Evolutionary conservation across 1,140 invertebrate genomes (phyloP).

Genomic region (Brachionus koreanus): DNA sequence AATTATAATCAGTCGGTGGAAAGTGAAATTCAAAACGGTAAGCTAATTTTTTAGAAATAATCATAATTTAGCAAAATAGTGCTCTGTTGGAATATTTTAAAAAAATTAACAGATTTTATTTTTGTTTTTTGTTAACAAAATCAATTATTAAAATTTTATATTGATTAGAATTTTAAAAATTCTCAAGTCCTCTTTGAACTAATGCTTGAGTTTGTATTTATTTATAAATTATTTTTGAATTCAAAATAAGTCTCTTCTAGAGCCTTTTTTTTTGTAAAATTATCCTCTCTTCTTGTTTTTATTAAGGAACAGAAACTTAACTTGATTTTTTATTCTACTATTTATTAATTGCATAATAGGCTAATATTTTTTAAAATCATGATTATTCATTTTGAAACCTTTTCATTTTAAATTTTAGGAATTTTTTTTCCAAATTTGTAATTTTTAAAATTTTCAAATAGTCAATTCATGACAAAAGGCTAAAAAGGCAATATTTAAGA

Average conservation of each 20-base stretch:
- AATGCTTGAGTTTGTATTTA: neutral
- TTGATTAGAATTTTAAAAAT: neutral
- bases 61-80: neutral
- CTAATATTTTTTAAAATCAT: neutral
- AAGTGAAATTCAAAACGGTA: slow-evolving; percentile 32
- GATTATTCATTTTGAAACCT: neutral
- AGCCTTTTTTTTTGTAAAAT: no score
- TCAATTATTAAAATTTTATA: neutral
- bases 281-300: neutral
- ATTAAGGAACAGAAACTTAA: neutral
- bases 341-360: neutral
- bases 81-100: neutral
- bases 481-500: neutral
- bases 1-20: neutral
- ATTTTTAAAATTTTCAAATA: neutral
- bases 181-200: neutral
- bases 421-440: neutral
- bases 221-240: neutral
- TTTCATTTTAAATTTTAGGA: neutral
- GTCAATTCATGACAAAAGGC: neutral
- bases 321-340: neutral
- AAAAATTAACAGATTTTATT: slow-evolving; percentile 3
- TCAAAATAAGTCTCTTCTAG: no score
- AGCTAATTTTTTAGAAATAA: slow-evolving; percentile 15
- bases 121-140: neutral